Evolutionary conservation across 2,888 invertebrate species (phyloP).

Genomic region (Thelaira solivaga): DNA sequence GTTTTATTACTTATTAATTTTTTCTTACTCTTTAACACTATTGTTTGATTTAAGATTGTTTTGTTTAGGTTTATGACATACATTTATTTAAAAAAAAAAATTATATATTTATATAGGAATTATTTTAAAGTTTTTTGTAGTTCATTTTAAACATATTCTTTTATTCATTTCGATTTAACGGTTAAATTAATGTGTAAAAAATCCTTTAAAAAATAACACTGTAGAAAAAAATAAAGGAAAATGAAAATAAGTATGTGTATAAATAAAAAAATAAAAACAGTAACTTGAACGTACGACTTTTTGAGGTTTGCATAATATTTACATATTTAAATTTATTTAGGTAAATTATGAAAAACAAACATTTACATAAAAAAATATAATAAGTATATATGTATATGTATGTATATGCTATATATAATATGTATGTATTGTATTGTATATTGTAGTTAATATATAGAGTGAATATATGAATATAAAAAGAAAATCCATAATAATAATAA

Average conservation of each 20-base stretch:
- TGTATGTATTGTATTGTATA: slow-evolving; percentile 28
- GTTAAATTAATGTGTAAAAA: slow-evolving; percentile 41
- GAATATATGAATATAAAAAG: slow-evolving; percentile 25
- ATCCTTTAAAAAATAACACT: slow-evolving; percentile 48
- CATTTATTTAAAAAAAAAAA: slow-evolving; percentile 53
- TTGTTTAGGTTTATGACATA: slow-evolving; percentile 52
- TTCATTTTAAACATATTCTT: slow-evolving; percentile 56
- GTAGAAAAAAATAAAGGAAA: slow-evolving; percentile 15
- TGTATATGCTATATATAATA: too few species aligned
- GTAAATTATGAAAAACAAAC: slow-evolving; percentile 49
- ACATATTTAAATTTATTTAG: slow-evolving; percentile 51
- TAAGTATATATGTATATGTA: slow-evolving; percentile 49
- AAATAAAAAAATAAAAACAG: too few species aligned
- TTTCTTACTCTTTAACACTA: slow-evolving; percentile 62
- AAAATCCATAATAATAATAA: too few species aligned
- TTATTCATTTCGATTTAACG: slow-evolving; percentile 47
- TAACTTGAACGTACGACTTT: slow-evolving; percentile 14
- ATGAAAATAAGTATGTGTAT: slow-evolving; percentile 17
- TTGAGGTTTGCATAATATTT: slow-evolving; percentile 28
- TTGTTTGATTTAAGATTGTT: slow-evolving; percentile 54
- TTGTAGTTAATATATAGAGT: slow-evolving; percentile 12
- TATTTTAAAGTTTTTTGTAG: slow-evolving; percentile 55
- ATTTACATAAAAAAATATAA: slow-evolving; percentile 44
- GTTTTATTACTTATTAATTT: slow-evolving; percentile 62
- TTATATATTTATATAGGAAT: too few species aligned